Conservation (phyloP, 2,888 invertebrate genomes). For the Ditula angustiorana region DNA sequence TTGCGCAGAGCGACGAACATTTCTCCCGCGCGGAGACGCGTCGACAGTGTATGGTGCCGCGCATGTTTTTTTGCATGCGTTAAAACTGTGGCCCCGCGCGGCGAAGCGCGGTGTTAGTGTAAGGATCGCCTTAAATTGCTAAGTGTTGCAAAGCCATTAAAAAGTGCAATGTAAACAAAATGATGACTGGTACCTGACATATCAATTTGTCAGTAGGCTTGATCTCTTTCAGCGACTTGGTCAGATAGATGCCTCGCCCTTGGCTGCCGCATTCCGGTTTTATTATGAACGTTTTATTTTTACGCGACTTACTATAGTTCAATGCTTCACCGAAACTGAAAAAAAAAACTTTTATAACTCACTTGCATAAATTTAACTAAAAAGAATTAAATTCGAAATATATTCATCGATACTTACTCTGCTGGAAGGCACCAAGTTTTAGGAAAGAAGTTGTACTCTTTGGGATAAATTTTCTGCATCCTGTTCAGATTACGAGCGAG, state of each 20-base stretch:
- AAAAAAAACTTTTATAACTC: no score
- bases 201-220: conserved; percentile 93
- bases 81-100: no score
- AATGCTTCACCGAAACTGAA: conserved; percentile 90
- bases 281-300: conserved; percentile 92
- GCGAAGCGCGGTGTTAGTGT: no score
- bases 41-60: no score
- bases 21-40: no score
- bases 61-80: no score
- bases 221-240: conserved; percentile 91
- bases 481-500: conserved; percentile 95
- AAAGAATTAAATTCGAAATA: conserved; percentile 15
- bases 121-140: no score
- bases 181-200: conserved; percentile 88
- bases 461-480: conserved; percentile 94
- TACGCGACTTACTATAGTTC: conserved; percentile 89
- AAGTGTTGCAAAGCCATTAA: not conserved
- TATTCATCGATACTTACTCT: conserved; percentile 87
- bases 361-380: not conserved
- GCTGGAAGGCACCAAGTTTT: conserved; percentile 97
- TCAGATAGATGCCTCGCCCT: conserved; percentile 95
- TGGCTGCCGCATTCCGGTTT: conserved; percentile 97
- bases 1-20: no score
- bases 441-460: conserved; percentile 96
- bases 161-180: not conserved